Base-by-base conservation (phyloP, 1,140 invertebrate species). In the Thaumatotibia leucotreta region DNA sequence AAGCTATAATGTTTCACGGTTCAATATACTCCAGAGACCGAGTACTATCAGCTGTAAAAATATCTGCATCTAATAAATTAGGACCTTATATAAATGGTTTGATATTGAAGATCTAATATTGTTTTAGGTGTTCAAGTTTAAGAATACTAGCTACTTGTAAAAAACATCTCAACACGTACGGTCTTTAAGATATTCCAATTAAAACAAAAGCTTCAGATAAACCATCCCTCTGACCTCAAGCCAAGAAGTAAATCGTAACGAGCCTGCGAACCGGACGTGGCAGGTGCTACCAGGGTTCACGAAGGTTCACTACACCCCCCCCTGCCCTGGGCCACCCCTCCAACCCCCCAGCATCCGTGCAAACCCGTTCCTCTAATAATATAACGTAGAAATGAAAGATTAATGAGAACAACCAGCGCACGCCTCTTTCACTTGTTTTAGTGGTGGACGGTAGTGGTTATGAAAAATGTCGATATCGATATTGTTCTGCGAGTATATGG, bases 361-460 rank as follows among this genome's bases (percentile, higher is more conserved):
- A 84, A 88, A 90, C 87, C 82, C 72, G 86, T 86, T 88, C 84
- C 83, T 88, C 86, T 87, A 88, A 88, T 88, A 89, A 89, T 90
- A 90, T 88, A 89, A 89, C 78, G 86, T 88, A 87, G 84, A 88
- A 88, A 90, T 83, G 84, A 88, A 88, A 88, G 86, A 90, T 86
- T 90, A 88, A 88, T 90, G 85, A 90, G 88, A 88, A 83, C 86
- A 90, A 86, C 85, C 84, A 72, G 84, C 69, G 85, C 83, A 88
- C 88, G 85, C 88, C 86, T 88, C 81, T 83, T 86, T 84, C 86
- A 83, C 83, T 83, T 75, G 76, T 58, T 58, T 58, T 27, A 58
- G 52, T 58, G 52, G 39, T 29, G 52, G 24, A 0, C 27, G n/a
- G 11, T 20, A 27, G 24, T 27, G 9, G 23, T 29, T 29, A 27